Evolutionary conservation across 1,140 invertebrate species (phyloP), one percentile per base, ranked within the genome.

Genomic region (Dysdera silvatica): DNA sequence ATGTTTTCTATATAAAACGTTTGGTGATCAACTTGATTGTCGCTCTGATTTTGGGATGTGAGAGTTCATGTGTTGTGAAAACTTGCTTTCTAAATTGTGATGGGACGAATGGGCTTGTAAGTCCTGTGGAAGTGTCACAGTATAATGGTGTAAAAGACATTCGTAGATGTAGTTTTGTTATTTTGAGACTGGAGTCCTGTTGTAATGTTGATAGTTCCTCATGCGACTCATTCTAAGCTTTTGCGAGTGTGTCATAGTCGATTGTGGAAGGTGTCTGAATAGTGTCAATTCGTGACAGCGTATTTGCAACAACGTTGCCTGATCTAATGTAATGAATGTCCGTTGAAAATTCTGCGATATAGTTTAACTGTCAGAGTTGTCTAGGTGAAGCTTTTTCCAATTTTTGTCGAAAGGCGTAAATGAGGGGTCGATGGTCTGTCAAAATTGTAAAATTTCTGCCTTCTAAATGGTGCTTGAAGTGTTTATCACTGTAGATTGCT

Each of bases 331-430:
- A 70, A 18, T 61, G 28, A 33, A 78, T 74, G 26, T 74, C 63
- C 0, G 72, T 75, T 0, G 72, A 71, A 60, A 74, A 77, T 67
- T 77, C 61, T 76, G 70, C 60, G 18, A 78, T 76, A 24, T 64
- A 74, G 54, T 76, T 70, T 0, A 78, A 53, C 10, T 78, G 71
- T 14, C 66, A 45, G 2, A 67, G n/a, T 33, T 74, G 66, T 10
- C 67, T 6, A 6, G 69, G 64, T 43, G 67, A 62, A 14, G 60
- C 35, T 60, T 37, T 43, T 72, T 69, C 69, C 1, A 33, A 24
- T 4, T 45, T 51, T 41, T 61, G 23, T 24, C 5, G 31, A 45
- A 73, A 68, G 10, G 70, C 71, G 47, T 33, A 67, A 0, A 35
- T 68, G 33, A 76, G 59, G 1, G 66, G 71, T 47, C 70, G 70